Percentiles rank a stretch among this genome's conserved stretches.
Evolutionary conservation across 2,797 vertebrate genomes (phyloP).

Genomic region (Myotis pilosus): DNA sequence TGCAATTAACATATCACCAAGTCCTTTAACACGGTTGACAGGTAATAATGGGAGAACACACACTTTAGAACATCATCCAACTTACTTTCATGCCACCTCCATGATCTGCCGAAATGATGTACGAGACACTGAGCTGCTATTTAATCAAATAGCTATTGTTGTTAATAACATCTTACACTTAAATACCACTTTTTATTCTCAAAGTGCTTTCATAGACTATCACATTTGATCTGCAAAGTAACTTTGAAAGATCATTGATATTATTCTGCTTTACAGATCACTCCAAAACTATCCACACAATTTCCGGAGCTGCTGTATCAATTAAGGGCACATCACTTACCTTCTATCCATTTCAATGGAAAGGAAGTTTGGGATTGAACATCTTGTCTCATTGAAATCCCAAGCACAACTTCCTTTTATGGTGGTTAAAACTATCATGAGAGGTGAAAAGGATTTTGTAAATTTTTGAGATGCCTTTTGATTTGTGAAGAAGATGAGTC

Average conservation of each 20-base stretch:
- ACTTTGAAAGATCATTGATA: neutral
- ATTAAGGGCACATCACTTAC: neutral
- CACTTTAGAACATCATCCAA: neutral
- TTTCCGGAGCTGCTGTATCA: neutral
- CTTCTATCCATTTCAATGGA: neutral
- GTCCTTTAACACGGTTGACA: neutral
- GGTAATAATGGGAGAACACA: neutral
- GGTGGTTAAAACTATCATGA: neutral
- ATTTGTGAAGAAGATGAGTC: neutral
- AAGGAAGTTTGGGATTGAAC: constrained; percentile 14
- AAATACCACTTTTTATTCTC: neutral
- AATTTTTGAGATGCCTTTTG: neutral
- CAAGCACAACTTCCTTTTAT: neutral
- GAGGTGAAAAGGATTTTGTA: neutral
- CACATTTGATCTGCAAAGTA: neutral
- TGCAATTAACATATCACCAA: neutral
- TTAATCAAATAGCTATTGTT: constrained; percentile 20
- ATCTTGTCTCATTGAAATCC: constrained; percentile 11
- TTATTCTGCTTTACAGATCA: neutral
- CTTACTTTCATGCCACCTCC: neutral
- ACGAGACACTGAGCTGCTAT: neutral
- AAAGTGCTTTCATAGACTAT: neutral
- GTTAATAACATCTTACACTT: neutral
- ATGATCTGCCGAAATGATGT: neutral
- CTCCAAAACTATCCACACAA: neutral